Percentiles rank a stretch among this genome's conserved stretches.
These are phyloP conservation scores for Malurus splendens DNA, from an alignment of 2,797 vertebrate genomes.

Conservation along the genomic window DNA sequence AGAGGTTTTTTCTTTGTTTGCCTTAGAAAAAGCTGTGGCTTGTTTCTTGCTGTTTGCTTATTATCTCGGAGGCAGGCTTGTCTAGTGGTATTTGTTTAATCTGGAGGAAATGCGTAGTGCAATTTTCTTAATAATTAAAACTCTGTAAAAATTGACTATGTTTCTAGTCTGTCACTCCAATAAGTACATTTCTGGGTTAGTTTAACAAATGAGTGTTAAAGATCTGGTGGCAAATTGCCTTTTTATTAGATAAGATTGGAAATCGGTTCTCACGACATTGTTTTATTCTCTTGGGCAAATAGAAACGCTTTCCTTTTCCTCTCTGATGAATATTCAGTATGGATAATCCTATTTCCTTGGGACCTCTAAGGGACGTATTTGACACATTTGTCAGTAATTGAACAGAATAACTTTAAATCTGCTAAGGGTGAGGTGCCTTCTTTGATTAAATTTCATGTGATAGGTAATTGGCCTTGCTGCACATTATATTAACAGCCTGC, in stretches of 20 bases:
- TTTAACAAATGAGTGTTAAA: not conserved
- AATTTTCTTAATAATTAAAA: not conserved
- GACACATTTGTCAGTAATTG: not conserved
- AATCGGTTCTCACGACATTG: accelerated
- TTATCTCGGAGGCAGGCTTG: not conserved
- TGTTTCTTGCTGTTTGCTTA: not conserved
- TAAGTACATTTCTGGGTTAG: not conserved
- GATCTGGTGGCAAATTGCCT: not conserved
- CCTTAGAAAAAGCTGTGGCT: not conserved
- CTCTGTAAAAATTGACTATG: not conserved
- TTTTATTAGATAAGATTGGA: not conserved
- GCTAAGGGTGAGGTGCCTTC: not conserved
- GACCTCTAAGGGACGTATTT: not conserved
- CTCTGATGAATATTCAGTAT: not conserved
- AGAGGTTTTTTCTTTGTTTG: not conserved
- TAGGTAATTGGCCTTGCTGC: not conserved
- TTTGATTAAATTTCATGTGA: not conserved
- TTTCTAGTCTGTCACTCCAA: not conserved
- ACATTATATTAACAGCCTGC: not conserved
- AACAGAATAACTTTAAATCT: not conserved
- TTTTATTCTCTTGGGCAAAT: not conserved
- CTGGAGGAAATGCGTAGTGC: not conserved
- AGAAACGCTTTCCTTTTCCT: not conserved
- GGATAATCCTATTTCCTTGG: not conserved
- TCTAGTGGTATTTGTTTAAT: not conserved